phyloP scores from a whole-genome alignment of 1,140 invertebrate genomes.

The Camponotus pennsylvanicus region DNA sequence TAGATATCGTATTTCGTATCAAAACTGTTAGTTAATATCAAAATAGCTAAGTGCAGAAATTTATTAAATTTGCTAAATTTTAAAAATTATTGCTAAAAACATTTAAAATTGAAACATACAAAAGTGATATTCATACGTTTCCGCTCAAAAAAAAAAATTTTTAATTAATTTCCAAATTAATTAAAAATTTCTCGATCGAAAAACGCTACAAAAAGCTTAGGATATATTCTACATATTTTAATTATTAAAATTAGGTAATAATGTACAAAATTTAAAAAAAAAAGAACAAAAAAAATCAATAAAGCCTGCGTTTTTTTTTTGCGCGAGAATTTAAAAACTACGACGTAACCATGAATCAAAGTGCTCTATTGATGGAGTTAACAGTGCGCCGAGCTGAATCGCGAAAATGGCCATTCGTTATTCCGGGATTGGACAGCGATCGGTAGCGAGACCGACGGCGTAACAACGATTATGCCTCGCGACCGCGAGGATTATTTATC shows the following conservation, averaged over 20 bases:
- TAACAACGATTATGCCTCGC: conserved; percentile 65
- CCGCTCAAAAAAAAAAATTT: background rate
- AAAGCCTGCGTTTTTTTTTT: background rate
- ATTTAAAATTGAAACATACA: background rate
- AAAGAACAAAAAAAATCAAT: background rate
- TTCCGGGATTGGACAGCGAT: conserved; percentile 24
- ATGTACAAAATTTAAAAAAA: background rate
- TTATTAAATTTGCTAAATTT: background rate
- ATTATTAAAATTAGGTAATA: conserved; percentile 8
- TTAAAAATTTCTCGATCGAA: conserved; percentile 1
- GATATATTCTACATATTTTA: background rate
- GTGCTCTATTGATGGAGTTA: conserved; percentile 7
- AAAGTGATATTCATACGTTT: background rate
- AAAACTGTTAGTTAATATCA: background rate
- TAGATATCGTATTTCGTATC: background rate
- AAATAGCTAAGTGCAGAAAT: conserved; percentile 2
- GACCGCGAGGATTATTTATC: conserved; percentile 75
- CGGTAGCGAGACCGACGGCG: conserved; percentile 38
- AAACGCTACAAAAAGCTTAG: background rate
- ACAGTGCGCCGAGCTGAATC: conserved; percentile 34
- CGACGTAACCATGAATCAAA: conserved; percentile 26
- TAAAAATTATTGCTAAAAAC: background rate
- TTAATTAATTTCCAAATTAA: background rate
- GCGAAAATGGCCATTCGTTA: conserved; percentile 52
- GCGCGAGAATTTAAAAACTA: background rate